Conservation (phyloP, 2,888 invertebrate species). For the Deilephila elpenor region DNA sequence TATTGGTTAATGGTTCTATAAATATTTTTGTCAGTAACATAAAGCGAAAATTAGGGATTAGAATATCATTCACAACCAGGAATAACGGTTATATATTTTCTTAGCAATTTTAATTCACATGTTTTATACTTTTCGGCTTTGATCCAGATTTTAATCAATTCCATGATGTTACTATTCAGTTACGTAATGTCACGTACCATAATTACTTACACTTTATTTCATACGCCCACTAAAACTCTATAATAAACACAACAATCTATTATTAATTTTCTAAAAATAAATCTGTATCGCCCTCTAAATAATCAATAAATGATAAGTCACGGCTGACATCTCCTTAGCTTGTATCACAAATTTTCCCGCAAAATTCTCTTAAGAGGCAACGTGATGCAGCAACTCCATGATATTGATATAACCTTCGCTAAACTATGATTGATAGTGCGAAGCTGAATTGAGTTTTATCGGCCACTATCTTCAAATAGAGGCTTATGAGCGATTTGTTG, state of each 20-base stretch:
- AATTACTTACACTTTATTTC: not conserved
- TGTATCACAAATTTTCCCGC: constrained; percentile 50
- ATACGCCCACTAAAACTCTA: not conserved
- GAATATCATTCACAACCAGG: no score
- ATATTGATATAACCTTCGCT: constrained; percentile 77
- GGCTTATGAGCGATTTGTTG: constrained; percentile 71
- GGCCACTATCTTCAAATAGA: constrained; percentile 57
- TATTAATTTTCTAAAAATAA: not conserved
- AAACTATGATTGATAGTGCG: constrained; percentile 82
- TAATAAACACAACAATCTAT: not conserved
- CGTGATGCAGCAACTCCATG: constrained; percentile 73
- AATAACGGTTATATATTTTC: no score
- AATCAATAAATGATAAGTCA: constrained; percentile 31
- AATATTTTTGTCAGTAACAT: no score
- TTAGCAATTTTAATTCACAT: no score
- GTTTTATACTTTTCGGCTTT: no score
- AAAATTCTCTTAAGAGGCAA: constrained; percentile 67
- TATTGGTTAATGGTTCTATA: no score
- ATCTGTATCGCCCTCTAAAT: not conserved
- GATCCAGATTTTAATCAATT: no score
- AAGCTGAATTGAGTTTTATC: constrained; percentile 70
- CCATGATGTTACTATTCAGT: no score
- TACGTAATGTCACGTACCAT: not conserved
- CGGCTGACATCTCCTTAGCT: constrained; percentile 38
- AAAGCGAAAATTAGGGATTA: no score